Conservation (phyloP, 30 jellyfish, hydroid and myxozoan species). For the Aurelia aurita complex sp. Pacific region DNA sequence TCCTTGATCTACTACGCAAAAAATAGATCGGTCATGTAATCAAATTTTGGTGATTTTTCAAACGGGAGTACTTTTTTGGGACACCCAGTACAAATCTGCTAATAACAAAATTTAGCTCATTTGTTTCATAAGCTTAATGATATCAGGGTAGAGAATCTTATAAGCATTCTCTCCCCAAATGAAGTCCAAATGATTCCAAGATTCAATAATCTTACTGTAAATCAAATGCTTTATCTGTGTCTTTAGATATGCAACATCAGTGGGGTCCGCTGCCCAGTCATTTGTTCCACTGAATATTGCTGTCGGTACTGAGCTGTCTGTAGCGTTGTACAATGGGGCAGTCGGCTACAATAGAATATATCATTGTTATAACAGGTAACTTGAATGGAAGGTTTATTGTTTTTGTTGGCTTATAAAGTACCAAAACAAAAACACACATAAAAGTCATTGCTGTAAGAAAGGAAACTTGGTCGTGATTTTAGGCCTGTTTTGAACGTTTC, state of each 20-base stretch:
- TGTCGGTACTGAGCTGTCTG: constrained; percentile 63
- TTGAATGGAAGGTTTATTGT: neutral
- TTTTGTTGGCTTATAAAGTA: too few relatives aligned
- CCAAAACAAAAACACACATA: too few relatives aligned
- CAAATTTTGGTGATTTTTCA: too few relatives aligned
- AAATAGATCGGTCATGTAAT: too few relatives aligned
- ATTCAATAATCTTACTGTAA: constrained; percentile 45
- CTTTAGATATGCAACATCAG: constrained; percentile 62
- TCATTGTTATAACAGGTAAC: neutral
- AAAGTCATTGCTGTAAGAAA: too few relatives aligned
- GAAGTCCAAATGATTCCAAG: constrained; percentile 90
- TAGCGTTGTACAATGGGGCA: constrained; percentile 74
- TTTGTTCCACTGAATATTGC: constrained; percentile 77
- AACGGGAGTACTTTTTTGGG: too few relatives aligned
- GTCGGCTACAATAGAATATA: constrained; percentile 30
- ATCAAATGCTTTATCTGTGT: constrained; percentile 53
- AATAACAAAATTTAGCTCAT: too few relatives aligned
- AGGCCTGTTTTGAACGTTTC: too few relatives aligned
- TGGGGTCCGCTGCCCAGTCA: constrained; percentile 97
- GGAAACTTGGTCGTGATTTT: too few relatives aligned
- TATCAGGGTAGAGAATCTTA: constrained; percentile 61
- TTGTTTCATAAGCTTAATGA: constrained; percentile 47
- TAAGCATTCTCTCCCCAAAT: constrained; percentile 93
- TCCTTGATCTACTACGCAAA: too few relatives aligned
- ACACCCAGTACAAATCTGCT: too few relatives aligned